These are phyloP conservation scores for Hippocampus mohnikei DNA, from an alignment of 2,113 vertebrate species.

Conservation along the genomic window DNA sequence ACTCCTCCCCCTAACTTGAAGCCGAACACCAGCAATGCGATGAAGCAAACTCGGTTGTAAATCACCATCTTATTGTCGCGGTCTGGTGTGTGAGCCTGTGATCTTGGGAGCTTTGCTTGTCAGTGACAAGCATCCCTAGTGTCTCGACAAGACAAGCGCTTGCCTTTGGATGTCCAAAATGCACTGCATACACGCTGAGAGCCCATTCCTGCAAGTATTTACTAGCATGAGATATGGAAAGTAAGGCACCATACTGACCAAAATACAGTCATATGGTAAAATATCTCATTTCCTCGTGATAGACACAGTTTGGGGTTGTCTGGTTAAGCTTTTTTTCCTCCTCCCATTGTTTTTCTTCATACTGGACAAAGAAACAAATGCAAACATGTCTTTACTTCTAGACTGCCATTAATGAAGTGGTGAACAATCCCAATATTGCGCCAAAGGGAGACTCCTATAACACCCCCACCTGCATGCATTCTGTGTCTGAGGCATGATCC, in stretches of 20 bases:
- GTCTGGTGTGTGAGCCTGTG: background rate
- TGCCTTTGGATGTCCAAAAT: background rate
- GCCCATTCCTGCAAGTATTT: too few relatives aligned
- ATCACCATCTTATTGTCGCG: background rate
- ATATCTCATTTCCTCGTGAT: too few relatives aligned
- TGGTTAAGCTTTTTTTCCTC: too few relatives aligned
- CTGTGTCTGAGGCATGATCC: too few relatives aligned
- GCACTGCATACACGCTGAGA: background rate
- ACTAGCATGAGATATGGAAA: background rate
- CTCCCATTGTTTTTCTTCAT: too few relatives aligned
- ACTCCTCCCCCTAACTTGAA: background rate
- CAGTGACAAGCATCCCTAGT: background rate
- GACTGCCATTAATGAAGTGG: too few relatives aligned
- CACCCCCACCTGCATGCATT: too few relatives aligned
- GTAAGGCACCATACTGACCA: background rate
- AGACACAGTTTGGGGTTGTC: too few relatives aligned
- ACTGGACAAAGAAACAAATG: too few relatives aligned
- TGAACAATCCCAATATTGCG: too few relatives aligned
- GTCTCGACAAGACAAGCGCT: background rate
- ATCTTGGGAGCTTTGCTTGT: background rate
- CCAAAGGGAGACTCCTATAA: too few relatives aligned
- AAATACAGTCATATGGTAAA: background rate
- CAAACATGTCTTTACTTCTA: too few relatives aligned
- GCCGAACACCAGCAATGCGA: background rate
- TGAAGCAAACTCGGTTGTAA: background rate